A percentile compares a stretch with the other conserved stretches of the same genome.
These are phyloP conservation scores for Gryllus longicercus DNA, from an alignment of 2,888 invertebrate species.

Conservation along the genomic window DNA sequence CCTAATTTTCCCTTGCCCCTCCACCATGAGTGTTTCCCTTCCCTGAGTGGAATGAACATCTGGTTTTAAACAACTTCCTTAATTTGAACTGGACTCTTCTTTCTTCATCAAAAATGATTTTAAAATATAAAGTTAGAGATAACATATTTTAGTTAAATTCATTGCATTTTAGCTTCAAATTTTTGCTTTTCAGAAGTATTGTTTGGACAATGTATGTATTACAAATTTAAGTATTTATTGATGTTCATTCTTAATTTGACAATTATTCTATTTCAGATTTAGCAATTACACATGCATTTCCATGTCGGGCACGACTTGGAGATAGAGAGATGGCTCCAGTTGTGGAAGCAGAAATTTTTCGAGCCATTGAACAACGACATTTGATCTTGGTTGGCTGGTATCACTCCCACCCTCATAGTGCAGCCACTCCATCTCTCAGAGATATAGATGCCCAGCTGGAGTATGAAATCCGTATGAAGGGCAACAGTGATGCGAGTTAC, in stretches of 20 bases:
- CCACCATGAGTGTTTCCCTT: too few species aligned
- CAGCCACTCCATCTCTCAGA: slow-evolving; percentile 79
- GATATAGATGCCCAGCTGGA: slow-evolving; percentile 92
- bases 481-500: slow-evolving; percentile 85
- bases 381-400: slow-evolving; percentile 90
- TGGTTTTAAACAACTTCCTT: too few species aligned
- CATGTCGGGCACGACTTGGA: slow-evolving; percentile 76
- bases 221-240: slow-evolving; percentile 21
- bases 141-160: too few species aligned
- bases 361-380: slow-evolving; percentile 76
- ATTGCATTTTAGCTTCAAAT: slow-evolving; percentile 27
- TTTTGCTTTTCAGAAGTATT: neutral
- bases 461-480: slow-evolving; percentile 92
- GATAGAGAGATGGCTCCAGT: slow-evolving; percentile 73
- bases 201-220: too few species aligned
- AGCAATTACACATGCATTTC: slow-evolving; percentile 83
- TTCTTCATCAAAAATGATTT: too few species aligned
- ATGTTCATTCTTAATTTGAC: slow-evolving; percentile 4
- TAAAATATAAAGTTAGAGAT: too few species aligned
- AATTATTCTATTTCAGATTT: slow-evolving; percentile 60
- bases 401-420: slow-evolving; percentile 87
- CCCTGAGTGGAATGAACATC: too few species aligned
- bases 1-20: too few species aligned
- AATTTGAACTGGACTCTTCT: too few species aligned
- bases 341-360: slow-evolving; percentile 77